Percentiles rank a stretch among this genome's conserved stretches.
Conservation (phyloP, 2,888 invertebrate genomes). For the Ditula angustiorana region DNA sequence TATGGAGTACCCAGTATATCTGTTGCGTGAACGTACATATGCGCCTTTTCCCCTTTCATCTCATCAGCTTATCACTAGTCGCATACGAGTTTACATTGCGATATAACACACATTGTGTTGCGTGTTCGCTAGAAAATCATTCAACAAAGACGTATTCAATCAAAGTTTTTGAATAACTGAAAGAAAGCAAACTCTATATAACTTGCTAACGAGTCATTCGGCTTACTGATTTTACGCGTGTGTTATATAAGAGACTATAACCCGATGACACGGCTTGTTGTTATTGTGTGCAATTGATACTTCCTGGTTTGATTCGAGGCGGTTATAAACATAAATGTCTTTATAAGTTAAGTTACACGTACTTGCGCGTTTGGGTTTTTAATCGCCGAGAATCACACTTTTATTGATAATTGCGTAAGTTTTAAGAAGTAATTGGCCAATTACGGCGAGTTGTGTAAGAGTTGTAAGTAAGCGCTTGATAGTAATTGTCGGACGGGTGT, state of each 20-base stretch:
- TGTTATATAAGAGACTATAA: constrained; percentile 26
- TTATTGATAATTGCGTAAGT: constrained; percentile 31
- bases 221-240: constrained; percentile 24
- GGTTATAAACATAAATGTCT: constrained; percentile 26
- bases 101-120: too few relatives aligned
- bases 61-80: too few relatives aligned
- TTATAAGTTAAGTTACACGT: constrained; percentile 8
- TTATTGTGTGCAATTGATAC: constrained; percentile 20
- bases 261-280: constrained; percentile 36
- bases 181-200: neutral
- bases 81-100: too few relatives aligned
- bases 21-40: too few relatives aligned
- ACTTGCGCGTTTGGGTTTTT: constrained; percentile 1
- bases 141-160: neutral
- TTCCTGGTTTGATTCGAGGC: constrained; percentile 30
- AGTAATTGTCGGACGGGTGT: constrained; percentile 5
- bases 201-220: constrained; percentile 7
- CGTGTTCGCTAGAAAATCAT: neutral
- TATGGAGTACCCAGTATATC: too few relatives aligned
- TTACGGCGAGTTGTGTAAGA: constrained; percentile 27
- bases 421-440: constrained; percentile 21
- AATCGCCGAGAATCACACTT: constrained; percentile 17
- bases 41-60: too few relatives aligned
- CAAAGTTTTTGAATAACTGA: neutral
- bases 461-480: constrained; percentile 9